Base-by-base conservation (phyloP, 2,888 invertebrate species). In the Incurvaria masculella region DNA sequence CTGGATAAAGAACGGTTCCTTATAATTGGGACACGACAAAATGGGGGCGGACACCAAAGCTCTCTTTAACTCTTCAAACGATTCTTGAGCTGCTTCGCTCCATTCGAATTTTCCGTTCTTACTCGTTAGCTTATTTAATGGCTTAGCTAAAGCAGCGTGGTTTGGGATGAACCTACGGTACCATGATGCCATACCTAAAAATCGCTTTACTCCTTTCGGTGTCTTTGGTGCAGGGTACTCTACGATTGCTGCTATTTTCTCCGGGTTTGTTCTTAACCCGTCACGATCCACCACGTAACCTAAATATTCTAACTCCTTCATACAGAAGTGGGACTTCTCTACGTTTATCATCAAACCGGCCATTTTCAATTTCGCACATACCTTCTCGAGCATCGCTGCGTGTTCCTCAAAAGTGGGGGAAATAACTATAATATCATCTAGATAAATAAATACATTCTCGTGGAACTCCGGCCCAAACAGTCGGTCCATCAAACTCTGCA, bases 201-300 rank as follows among this genome's bases (percentile, higher is more conserved):
- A 19, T 14, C 50, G 27, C 17, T 52, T 41, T 19, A 56, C 49
- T 27, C 56, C 53, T 14, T 27, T 47, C 2, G 55, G 49, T 8
- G 40, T 51, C 21, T 38, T 49, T 2, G 57, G 59, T 4, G 38
- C 2, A 11, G 52, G 51, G 10, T 52, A 48, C 1, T 56, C 45
- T 17, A 53, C 16, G 4, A 56, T 56, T 1, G 55, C 48, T 1
- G 44, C 14, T 0, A 57, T 52, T 38, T 52, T 56, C 0, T 56
- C 54, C 2, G 56, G 54, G 42, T 62, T 55, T 1, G 54, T 50
- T 1, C 49, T 42, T 4, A 61, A 20, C 5, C 64, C 64, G 2
- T 58, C 17, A 1, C 42, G 21, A 44, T 58, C 55, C 3, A 68
- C 59, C 0, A 61, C 27, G 46, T 62, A 63, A 1, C 66, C 64